Evolutionary conservation across 2,113 vertebrate genomes (phyloP).

Genomic region (Cervus canadensis): DNA sequence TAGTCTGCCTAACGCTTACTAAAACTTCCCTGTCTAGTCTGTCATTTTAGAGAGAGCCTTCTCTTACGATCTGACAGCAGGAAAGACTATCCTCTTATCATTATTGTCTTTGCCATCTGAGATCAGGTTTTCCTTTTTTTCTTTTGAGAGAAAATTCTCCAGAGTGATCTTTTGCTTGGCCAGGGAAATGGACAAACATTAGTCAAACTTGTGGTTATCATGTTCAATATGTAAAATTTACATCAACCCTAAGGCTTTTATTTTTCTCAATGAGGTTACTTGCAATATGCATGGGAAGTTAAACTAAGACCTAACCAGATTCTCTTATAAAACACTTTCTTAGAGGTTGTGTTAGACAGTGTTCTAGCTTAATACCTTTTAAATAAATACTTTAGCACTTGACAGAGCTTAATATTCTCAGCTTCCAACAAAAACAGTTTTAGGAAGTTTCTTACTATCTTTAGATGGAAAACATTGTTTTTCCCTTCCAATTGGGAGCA

Average conservation of each 20-base stretch:
- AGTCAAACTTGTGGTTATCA: not conserved
- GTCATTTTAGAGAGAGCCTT: not conserved
- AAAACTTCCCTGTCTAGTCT: not conserved
- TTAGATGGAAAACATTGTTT: not conserved
- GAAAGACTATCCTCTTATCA: not conserved
- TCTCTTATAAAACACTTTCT: not conserved
- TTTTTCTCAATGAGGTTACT: not conserved
- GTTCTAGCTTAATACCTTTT: not conserved
- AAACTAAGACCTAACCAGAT: slow-evolving; percentile 12
- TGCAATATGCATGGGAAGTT: not conserved
- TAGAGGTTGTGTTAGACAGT: not conserved
- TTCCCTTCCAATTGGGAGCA: not conserved
- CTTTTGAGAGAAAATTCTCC: not conserved
- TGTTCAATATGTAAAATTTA: not conserved
- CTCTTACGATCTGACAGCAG: not conserved
- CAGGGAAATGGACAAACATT: not conserved
- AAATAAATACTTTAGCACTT: slow-evolving; percentile 6
- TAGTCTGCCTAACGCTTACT: not conserved
- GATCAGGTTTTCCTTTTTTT: not conserved
- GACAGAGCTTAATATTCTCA: slow-evolving; percentile 26
- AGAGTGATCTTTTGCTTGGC: not conserved
- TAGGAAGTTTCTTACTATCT: not conserved
- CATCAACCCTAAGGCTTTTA: not conserved
- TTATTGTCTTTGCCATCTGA: not conserved
- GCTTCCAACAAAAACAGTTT: not conserved